Evolutionary conservation across 2,888 invertebrate species (phyloP), one percentile per base, ranked within the genome.

Genomic region (Cerastoderma edule): DNA sequence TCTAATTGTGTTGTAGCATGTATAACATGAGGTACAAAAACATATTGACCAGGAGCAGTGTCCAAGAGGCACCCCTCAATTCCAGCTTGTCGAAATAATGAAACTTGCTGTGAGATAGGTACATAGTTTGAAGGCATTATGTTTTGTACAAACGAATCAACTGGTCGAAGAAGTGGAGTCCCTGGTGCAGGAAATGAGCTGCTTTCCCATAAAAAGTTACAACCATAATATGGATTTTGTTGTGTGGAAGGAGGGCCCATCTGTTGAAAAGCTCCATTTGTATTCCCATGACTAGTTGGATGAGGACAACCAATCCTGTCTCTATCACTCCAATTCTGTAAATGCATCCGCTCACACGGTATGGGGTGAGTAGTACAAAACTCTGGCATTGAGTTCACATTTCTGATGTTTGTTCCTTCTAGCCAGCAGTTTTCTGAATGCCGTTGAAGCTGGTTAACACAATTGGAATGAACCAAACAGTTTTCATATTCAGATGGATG

Each of bases 71-170:
- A 75, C 1, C 78, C 80, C 13, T 74, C 68, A n/a, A 72, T 72
- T 30, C 77, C 76, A 19, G 76, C 74, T 44, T 44, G 46, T 32
- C 71, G 60, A n/a, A 75, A 72, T 39, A 77, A 28, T 16, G 33
- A 39, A 53, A 77, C 48, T 64, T 83, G 78, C 22, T 70, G 73
- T 19, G 64, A 67, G 6, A 78, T n/a, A n/a, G 78, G 73, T 16
- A 78, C 80, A 71, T 67, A 81, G 50, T 75, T 78, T 8, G 66
- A 46, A 19, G 80, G 80, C 48, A 81, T 75, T 44, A 80, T 53
- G 39, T 69, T 66, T 33, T 72, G 64, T 0, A 72, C 57, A 27
- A 53, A 67, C 13, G 32, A 63, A 46, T 72, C 54, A 19, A 72
- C 48, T 22, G 35, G 60, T 28, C 44, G 46, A 1, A 67, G 72